A percentile compares a stretch with the other conserved stretches of the same genome.
Evolutionary conservation across 2,797 vertebrate species (phyloP).

Genomic region (Catostomus latipinnis): DNA sequence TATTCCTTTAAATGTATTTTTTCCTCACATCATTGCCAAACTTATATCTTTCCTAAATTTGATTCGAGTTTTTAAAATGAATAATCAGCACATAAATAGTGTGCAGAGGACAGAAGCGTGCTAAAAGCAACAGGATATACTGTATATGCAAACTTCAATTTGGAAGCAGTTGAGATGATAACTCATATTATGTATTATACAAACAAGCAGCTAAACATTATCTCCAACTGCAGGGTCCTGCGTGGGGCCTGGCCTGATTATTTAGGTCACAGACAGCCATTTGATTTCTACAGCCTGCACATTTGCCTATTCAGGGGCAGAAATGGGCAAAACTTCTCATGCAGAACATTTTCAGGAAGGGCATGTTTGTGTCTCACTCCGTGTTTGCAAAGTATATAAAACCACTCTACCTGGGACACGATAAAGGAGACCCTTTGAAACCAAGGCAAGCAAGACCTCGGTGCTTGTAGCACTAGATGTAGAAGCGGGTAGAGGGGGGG

Average conservation of each 20-base stretch:
- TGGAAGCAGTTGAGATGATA: slow-evolving; percentile 42
- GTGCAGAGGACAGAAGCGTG: slow-evolving; percentile 26
- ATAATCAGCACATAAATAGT: slow-evolving; percentile 8
- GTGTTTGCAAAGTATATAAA: slow-evolving; percentile 84
- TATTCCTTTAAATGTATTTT: no score
- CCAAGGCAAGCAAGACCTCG: slow-evolving; percentile 77
- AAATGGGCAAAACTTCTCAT: slow-evolving; percentile 81
- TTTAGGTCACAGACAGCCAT: slow-evolving; percentile 74
- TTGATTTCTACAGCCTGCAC: slow-evolving; percentile 80
- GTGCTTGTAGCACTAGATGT: slow-evolving; percentile 69
- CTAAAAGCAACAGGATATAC: slow-evolving; percentile 54
- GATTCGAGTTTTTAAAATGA: no score
- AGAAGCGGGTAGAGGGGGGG: slow-evolving; percentile 66
- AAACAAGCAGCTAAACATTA: slow-evolving; percentile 78
- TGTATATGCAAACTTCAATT: slow-evolving; percentile 43
- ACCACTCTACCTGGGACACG: slow-evolving; percentile 71
- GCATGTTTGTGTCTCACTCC: slow-evolving; percentile 77
- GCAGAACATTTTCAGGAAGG: slow-evolving; percentile 83
- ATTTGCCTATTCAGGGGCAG: slow-evolving; percentile 77
- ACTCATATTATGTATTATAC: slow-evolving; percentile 66
- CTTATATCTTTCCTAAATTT: no score
- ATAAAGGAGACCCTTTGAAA: slow-evolving; percentile 85
- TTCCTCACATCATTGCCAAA: no score
- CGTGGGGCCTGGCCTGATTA: slow-evolving; percentile 63
- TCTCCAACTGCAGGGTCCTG: slow-evolving; percentile 74